Conservation (phyloP, 2,797 vertebrate species). For the Darevskia nairensis region DNA sequence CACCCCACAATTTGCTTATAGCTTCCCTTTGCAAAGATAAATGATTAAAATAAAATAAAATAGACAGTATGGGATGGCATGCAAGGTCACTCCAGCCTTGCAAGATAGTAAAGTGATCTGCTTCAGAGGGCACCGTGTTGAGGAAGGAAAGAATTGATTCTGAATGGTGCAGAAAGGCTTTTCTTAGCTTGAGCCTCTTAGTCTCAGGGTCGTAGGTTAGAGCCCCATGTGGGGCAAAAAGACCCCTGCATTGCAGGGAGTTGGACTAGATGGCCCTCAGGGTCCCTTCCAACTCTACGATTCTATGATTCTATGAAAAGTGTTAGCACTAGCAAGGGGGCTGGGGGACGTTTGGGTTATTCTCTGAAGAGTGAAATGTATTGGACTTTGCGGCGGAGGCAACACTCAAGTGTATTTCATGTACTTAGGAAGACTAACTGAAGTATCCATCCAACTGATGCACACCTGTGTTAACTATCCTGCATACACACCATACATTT, state of each 20-base stretch:
- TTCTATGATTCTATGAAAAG: not conserved
- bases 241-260: too few species aligned
- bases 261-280: too few species aligned
- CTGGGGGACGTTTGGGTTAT: not conserved
- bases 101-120: not conserved
- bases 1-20: not conserved
- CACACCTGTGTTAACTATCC: too few species aligned
- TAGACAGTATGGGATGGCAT: not conserved
- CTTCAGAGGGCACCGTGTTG: not conserved
- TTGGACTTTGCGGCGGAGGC: not conserved
- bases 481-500: too few species aligned
- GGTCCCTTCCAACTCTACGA: too few species aligned
- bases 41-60: not conserved
- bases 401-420: not conserved
- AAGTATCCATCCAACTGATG: not conserved
- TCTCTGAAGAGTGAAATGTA: not conserved
- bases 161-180: not conserved
- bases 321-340: not conserved
- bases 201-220: too few species aligned
- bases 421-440: not conserved
- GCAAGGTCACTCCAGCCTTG: not conserved
- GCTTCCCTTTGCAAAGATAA: slow-evolving; percentile 11
- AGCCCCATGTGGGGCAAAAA: too few species aligned
- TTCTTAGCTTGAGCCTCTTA: not conserved
- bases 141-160: not conserved